Conservation (phyloP, 2,113 vertebrate genomes). For the Chamaetylas fuelleborni region DNA sequence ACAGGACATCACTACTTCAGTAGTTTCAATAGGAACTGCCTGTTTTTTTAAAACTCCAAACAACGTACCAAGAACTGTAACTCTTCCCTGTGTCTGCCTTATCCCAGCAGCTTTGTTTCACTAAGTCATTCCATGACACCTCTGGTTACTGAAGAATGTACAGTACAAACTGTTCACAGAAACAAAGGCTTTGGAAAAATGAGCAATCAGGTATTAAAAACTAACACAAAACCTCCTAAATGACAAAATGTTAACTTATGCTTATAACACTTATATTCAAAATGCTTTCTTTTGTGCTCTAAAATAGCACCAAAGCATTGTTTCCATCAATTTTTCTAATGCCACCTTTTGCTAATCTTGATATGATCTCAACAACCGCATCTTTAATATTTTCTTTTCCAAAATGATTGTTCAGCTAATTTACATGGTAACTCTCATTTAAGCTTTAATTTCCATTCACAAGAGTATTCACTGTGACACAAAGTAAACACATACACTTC, state of each 20-base stretch:
- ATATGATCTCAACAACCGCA: not conserved
- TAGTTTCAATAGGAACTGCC: not conserved
- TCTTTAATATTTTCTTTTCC: not conserved
- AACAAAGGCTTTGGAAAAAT: conserved; percentile 6
- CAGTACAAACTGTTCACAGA: not conserved
- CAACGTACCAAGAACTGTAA: not conserved
- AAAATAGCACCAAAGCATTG: not conserved
- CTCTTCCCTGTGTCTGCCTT: not conserved
- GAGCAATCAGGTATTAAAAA: not conserved
- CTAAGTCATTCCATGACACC: not conserved
- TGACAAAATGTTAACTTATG: not conserved
- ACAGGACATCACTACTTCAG: not conserved
- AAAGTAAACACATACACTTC: not conserved
- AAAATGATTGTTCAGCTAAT: not conserved
- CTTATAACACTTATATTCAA: not conserved
- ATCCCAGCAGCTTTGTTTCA: not conserved
- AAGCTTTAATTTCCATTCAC: not conserved
- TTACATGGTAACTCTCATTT: not conserved
- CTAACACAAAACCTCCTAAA: not conserved
- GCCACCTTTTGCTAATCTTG: not conserved
- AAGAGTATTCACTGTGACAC: not conserved
- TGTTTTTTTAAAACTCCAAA: not conserved
- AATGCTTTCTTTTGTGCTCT: not conserved
- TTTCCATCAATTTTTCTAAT: not conserved
- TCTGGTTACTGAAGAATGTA: not conserved